A percentile compares a stretch with the other conserved stretches of the same genome.
phyloP scores from a whole-genome alignment of 2,888 invertebrate species.

The Tubiluchus corallicola region DNA sequence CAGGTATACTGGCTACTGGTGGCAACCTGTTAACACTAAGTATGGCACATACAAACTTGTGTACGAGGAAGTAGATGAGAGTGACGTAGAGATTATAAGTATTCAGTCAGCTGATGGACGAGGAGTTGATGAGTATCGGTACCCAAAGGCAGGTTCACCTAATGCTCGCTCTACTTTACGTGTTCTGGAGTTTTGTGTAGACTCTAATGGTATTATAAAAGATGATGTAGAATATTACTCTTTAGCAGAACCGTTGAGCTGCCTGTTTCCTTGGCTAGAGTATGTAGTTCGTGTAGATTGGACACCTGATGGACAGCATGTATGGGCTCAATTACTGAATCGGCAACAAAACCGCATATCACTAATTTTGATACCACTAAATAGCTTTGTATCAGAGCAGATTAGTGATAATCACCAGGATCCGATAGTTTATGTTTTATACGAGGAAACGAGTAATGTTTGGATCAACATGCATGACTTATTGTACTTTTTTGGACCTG shows the following conservation, averaged over 20 bases:
- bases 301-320: conserved; percentile 72
- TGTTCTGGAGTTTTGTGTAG: conserved; percentile 42
- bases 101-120: conserved; percentile 62
- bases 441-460: conserved; percentile 46
- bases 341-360: conserved; percentile 67
- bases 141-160: conserved; percentile 39
- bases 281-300: conserved; percentile 88
- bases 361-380: conserved; percentile 57
- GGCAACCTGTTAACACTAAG: conserved; percentile 74
- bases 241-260: conserved; percentile 23
- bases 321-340: conserved; percentile 80
- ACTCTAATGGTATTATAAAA: conserved; percentile 14
- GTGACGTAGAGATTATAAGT: conserved; percentile 72
- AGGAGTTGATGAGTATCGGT: conserved; percentile 40
- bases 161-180: conserved; percentile 78
- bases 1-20: conserved; percentile 92
- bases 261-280: conserved; percentile 78
- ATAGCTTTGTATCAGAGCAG: conserved; percentile 42
- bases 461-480: conserved; percentile 84
- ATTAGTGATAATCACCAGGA: conserved; percentile 18
- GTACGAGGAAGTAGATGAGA: conserved; percentile 39
- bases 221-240: conserved; percentile 14
- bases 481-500: conserved; percentile 53
- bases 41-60: conserved; percentile 30
- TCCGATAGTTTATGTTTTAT: conserved; percentile 23